These are phyloP conservation scores for Procambarus clarkii DNA, from an alignment of 1,140 invertebrate species.

Conservation along the genomic window DNA sequence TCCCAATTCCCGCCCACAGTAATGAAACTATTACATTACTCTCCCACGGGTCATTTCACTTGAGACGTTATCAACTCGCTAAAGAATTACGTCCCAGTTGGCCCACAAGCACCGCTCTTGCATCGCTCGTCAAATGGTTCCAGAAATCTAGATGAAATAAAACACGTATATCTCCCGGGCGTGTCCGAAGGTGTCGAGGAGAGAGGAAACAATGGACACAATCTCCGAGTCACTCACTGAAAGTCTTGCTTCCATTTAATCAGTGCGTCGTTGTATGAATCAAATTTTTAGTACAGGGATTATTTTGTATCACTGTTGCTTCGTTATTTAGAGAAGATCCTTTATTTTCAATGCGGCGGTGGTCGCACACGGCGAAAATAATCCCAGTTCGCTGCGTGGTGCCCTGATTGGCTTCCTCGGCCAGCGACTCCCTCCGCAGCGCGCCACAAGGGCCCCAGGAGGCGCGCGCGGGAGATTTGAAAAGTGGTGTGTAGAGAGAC, in stretches of 20 bases:
- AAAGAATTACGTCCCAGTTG: conserved; percentile 16
- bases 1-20: neutral
- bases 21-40: conserved; percentile 35
- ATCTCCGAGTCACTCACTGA: too few relatives aligned
- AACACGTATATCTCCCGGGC: neutral
- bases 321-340: neutral
- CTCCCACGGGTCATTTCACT: neutral
- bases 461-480: conserved; percentile 21
- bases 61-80: conserved; percentile 20
- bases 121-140: conserved; percentile 27
- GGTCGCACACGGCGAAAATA: conserved; percentile 63
- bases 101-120: conserved; percentile 2
- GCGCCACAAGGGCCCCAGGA: conserved; percentile 46
- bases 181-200: neutral
- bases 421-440: conserved; percentile 21
- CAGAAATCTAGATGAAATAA: conserved; percentile 35
- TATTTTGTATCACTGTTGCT: neutral
- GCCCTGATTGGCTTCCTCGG: conserved; percentile 49
- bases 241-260: too few relatives aligned
- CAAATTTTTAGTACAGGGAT: too few relatives aligned
- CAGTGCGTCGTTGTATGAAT: too few relatives aligned
- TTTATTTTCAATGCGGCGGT: neutral
- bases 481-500: neutral
- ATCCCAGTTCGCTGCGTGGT: conserved; percentile 55
- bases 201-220: too few relatives aligned